These are phyloP conservation scores for Saccostrea echinata DNA, from an alignment of 1,140 invertebrate genomes.

Conservation along the genomic window DNA sequence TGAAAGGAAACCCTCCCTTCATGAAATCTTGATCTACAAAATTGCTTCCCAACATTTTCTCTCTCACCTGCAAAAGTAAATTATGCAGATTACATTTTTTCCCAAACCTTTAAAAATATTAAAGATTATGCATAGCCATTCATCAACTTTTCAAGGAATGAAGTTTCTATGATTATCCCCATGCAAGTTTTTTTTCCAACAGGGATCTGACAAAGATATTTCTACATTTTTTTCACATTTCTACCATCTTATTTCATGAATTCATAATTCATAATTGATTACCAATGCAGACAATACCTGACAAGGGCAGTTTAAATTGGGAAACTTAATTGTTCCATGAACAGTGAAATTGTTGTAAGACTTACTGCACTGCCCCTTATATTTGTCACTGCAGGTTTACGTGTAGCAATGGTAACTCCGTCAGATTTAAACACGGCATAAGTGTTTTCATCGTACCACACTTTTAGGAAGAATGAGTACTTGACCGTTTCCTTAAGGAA, in stretches of 20 bases:
- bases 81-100: neutral
- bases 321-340: neutral
- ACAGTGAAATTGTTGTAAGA: neutral
- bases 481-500: conserved; percentile 36
- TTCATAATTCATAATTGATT: too few relatives aligned
- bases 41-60: conserved; percentile 31
- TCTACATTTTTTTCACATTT: too few relatives aligned
- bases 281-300: too few relatives aligned
- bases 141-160: too few relatives aligned
- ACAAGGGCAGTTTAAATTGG: neutral
- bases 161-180: too few relatives aligned
- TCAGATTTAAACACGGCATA: conserved; percentile 51
- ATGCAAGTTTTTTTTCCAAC: too few relatives aligned
- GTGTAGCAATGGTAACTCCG: conserved; percentile 42
- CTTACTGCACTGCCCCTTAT: conserved; percentile 51
- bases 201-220: too few relatives aligned
- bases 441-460: conserved; percentile 49
- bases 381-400: conserved; percentile 22
- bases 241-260: too few relatives aligned
- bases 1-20: conserved; percentile 45
- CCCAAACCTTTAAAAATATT: too few relatives aligned
- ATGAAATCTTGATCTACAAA: conserved; percentile 51
- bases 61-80: conserved; percentile 28
- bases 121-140: too few relatives aligned
- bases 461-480: conserved; percentile 50